Percentiles rank a stretch among this genome's conserved stretches.
These are phyloP conservation scores for Drosophila cognata DNA, from an alignment of 2,888 invertebrate genomes.

Conservation along the genomic window DNA sequence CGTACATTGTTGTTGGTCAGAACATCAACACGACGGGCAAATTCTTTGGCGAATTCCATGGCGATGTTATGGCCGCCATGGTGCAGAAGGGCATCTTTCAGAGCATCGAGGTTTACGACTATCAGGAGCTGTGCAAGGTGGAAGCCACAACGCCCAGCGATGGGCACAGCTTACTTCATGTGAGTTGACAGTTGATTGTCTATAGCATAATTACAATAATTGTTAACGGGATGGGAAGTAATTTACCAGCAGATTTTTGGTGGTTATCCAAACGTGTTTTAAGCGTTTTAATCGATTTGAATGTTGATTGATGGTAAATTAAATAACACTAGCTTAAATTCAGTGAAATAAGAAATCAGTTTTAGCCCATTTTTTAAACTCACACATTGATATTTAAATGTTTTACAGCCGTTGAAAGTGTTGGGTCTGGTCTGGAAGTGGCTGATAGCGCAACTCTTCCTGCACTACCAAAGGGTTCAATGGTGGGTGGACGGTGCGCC, in stretches of 20 bases:
- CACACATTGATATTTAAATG: not conserved
- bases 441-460: slow-evolving; percentile 84
- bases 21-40: slow-evolving; percentile 89
- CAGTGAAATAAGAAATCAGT: not conserved
- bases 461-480: slow-evolving; percentile 82
- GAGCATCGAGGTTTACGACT: slow-evolving; percentile 92
- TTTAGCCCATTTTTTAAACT: not conserved
- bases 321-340: not conserved
- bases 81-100: slow-evolving; percentile 90
- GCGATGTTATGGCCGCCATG: slow-evolving; percentile 91
- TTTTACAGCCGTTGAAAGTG: slow-evolving; percentile 85
- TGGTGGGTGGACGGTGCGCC: slow-evolving; percentile 84
- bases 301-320: not conserved
- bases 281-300: not conserved
- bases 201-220: not conserved
- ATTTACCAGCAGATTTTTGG: not conserved
- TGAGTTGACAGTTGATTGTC: slow-evolving; percentile 49
- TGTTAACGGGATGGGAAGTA: not conserved
- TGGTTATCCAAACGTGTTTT: not conserved
- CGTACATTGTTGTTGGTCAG: slow-evolving; percentile 91
- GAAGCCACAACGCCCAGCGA: slow-evolving; percentile 82
- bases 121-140: slow-evolving; percentile 91
- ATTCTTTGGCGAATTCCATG: slow-evolving; percentile 93
- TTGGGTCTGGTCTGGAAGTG: slow-evolving; percentile 84
- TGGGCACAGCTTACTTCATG: slow-evolving; percentile 75